Evolutionary conservation across 2,888 invertebrate species (phyloP), one percentile per base, ranked within the genome.

Genomic region (Deroplatys truncata): DNA sequence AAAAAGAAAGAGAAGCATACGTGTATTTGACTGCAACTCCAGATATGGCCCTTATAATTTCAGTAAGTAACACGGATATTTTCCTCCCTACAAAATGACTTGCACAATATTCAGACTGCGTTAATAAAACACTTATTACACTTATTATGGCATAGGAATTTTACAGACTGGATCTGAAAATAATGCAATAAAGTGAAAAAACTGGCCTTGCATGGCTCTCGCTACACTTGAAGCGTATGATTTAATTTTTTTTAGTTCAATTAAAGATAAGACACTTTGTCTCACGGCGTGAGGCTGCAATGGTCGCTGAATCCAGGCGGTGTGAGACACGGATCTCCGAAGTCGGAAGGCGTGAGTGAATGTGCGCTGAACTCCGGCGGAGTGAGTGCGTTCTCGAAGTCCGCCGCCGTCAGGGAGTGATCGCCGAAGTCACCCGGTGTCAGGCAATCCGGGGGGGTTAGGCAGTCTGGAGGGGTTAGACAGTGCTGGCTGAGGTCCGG

Each of bases 401-500:
- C 90, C n/a, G 90, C 86, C 43, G 89, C 87, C 49, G 90, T 87
- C 84, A 90, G 85, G 28, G 90, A 88, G 88, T 89, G 90, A 29
- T 89, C 89, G 84, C 88, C 87, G 82, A 93, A 93, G 91, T 93
- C 93, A 0, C 95, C 94, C 9, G 95, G 93, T 9, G 94, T 94
- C 90, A 94, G 89, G n/a, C 93, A 93, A 91, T 93, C 93, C 90
- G 94, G 94, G 84, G 86, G 87, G 31, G 89, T 88, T 72, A 90
- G 86, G 89, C 93, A 93, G 91, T 93, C 93, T 0, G 95, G 94
- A 8, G 95, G 93, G 7, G 94, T 94, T 90, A 94, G 90, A 25
- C 93, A 93, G 91, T 93, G 93, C 91, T 94, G 90, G 88, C 90
- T 91, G 83, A 90, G 88, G 89, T 90, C 89, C 35, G 90, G 90